phyloP scores from a whole-genome alignment of 1,140 invertebrate genomes.

The Rhynchophorus ferrugineus region DNA sequence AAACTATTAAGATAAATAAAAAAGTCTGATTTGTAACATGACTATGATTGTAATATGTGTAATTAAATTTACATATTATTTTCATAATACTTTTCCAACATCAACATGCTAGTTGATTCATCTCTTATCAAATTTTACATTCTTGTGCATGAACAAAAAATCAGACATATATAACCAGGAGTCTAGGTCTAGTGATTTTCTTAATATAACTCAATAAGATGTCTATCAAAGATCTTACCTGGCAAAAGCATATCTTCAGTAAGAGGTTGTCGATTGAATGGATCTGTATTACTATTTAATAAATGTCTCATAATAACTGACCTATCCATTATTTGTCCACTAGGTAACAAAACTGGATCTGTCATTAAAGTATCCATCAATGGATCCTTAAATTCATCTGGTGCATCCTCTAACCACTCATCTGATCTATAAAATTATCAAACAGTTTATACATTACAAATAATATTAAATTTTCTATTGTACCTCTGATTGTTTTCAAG shows the following conservation, averaged over 20 bases:
- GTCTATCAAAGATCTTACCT: too few relatives aligned
- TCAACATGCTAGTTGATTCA: too few relatives aligned
- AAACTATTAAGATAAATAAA: too few relatives aligned
- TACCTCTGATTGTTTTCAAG: conserved; percentile 69
- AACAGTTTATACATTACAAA: not conserved
- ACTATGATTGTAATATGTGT: too few relatives aligned
- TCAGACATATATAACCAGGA: too few relatives aligned
- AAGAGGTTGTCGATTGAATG: conserved; percentile 91
- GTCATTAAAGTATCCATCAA: conserved; percentile 97
- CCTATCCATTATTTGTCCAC: conserved; percentile 92
- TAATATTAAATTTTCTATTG: not conserved
- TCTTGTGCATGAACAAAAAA: conserved; percentile 1
- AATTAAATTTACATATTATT: too few relatives aligned
- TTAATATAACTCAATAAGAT: too few relatives aligned
- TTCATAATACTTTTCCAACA: too few relatives aligned
- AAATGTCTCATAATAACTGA: conserved; percentile 90
- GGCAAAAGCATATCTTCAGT: conserved; percentile 79
- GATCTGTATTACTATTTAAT: conserved; percentile 92
- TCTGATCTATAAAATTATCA: conserved; percentile 45
- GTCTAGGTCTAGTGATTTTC: too few relatives aligned
- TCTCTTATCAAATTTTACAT: too few relatives aligned
- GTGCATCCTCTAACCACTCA: conserved; percentile 91
- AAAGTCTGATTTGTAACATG: too few relatives aligned
- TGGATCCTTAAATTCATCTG: conserved; percentile 95
- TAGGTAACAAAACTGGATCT: conserved; percentile 89